Percentiles rank a stretch among this genome's conserved stretches.
Conservation (phyloP, 1,140 invertebrate genomes). For the Lucilia cuprina region DNA sequence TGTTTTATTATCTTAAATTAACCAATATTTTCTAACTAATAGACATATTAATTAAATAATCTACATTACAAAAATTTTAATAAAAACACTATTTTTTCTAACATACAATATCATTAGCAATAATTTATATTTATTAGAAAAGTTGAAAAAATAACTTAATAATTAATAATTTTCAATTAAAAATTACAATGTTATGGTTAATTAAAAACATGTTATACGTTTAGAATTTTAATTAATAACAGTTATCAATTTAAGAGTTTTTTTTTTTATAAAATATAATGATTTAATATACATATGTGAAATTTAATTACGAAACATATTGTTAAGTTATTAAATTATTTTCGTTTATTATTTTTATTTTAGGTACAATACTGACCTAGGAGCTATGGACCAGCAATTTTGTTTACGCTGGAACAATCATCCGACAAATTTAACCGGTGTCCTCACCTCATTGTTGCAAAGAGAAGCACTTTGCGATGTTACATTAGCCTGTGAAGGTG, state of each 20-base stretch:
- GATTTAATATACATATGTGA: too few relatives aligned
- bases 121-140: neutral
- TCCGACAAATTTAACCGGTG: slow-evolving; percentile 86
- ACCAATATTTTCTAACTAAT: neutral
- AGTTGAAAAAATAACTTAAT: neutral
- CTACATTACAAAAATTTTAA: slow-evolving; percentile 1
- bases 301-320: too few relatives aligned
- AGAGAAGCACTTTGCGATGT: slow-evolving; percentile 89
- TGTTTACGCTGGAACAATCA: slow-evolving; percentile 95
- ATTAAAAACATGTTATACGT: neutral
- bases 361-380: slow-evolving; percentile 63
- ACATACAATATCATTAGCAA: neutral
- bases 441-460: slow-evolving; percentile 83
- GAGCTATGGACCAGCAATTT: slow-evolving; percentile 91
- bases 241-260: slow-evolving; percentile 5
- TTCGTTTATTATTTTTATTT: neutral
- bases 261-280: neutral
- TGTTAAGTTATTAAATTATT: too few relatives aligned
- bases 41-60: neutral
- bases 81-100: neutral
- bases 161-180: neutral
- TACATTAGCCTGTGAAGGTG: slow-evolving; percentile 89
- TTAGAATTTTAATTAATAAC: slow-evolving; percentile 8
- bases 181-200: slow-evolving; percentile 5
- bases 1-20: neutral